Percentiles rank a stretch among this genome's conserved stretches.
Evolutionary conservation across 1,140 invertebrate species (phyloP).

Genomic region (Matsumurasca onukii): DNA sequence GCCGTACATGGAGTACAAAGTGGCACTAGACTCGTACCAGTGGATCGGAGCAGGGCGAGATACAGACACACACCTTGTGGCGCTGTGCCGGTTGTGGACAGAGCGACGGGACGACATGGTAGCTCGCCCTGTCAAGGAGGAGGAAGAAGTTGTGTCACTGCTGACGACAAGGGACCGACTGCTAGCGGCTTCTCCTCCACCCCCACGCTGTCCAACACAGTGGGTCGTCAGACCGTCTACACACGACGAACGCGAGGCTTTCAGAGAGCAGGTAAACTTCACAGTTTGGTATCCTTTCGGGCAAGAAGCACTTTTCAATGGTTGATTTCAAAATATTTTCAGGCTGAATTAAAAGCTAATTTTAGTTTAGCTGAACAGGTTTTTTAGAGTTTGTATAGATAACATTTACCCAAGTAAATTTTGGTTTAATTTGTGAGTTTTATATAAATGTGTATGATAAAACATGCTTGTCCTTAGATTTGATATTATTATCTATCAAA

Average conservation of each 20-base stretch:
- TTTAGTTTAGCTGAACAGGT: no score
- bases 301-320: no score
- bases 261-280: slow-evolving; percentile 67
- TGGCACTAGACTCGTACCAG: slow-evolving; percentile 70
- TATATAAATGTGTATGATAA: no score
- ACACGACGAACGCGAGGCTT: slow-evolving; percentile 72
- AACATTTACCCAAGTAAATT: no score
- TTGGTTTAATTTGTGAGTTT: no score
- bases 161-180: slow-evolving; percentile 4
- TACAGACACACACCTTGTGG: slow-evolving; percentile 73
- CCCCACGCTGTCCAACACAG: slow-evolving; percentile 61
- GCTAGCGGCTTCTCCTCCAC: slow-evolving; percentile 53
- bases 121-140: slow-evolving; percentile 29
- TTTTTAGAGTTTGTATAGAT: no score
- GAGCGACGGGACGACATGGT: slow-evolving; percentile 56
- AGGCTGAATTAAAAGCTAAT: no score
- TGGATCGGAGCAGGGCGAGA: slow-evolving; percentile 96
- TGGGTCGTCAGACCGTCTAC: slow-evolving; percentile 70
- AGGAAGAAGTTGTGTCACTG: slow-evolving; percentile 30
- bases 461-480: no score
- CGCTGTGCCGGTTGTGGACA: slow-evolving; percentile 76
- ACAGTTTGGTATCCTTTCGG: no score
- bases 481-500: no score
- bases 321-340: no score
- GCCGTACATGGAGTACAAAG: slow-evolving; percentile 90